Percentiles rank a stretch among this genome's conserved stretches.
Conservation (phyloP, 2,797 vertebrate genomes). For the Leptatherina wallacei region DNA sequence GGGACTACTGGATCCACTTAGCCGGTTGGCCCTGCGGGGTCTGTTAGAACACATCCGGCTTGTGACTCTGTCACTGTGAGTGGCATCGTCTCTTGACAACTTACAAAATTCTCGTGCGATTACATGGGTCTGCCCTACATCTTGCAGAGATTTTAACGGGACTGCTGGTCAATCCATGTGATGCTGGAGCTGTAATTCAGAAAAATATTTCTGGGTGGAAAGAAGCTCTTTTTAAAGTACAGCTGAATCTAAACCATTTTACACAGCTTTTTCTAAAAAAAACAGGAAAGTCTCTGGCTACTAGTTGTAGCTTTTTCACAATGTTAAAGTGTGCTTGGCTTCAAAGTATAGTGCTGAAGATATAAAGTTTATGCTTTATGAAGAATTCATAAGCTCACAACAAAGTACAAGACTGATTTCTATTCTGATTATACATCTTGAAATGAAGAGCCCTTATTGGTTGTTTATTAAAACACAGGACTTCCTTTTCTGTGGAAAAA, state of each 20-base stretch:
- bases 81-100: constrained; percentile 57
- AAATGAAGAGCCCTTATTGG: constrained; percentile 20
- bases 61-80: constrained; percentile 55
- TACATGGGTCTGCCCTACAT: constrained; percentile 35
- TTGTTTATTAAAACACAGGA: constrained; percentile 38
- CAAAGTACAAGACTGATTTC: constrained; percentile 16
- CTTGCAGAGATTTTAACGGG: constrained; percentile 48
- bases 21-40: constrained; percentile 50
- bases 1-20: constrained; percentile 36
- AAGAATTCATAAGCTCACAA: constrained; percentile 26
- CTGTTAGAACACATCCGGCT: constrained; percentile 55
- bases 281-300: constrained; percentile 9
- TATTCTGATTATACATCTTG: constrained; percentile 7
- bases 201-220: constrained; percentile 18
- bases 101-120: constrained; percentile 53
- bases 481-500: constrained; percentile 32
- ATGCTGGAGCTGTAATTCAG: constrained; percentile 33
- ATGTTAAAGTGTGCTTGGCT: constrained; percentile 11
- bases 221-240: constrained; percentile 9
- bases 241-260: constrained; percentile 25
- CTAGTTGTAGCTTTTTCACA: constrained; percentile 3
- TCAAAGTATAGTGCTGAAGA: constrained; percentile 9
- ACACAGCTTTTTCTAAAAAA: constrained; percentile 19
- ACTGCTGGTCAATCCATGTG: constrained; percentile 34
- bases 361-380: not conserved